phyloP scores from a whole-genome alignment of 2,797 vertebrate species.

The Crocidura indochinensis region DNA sequence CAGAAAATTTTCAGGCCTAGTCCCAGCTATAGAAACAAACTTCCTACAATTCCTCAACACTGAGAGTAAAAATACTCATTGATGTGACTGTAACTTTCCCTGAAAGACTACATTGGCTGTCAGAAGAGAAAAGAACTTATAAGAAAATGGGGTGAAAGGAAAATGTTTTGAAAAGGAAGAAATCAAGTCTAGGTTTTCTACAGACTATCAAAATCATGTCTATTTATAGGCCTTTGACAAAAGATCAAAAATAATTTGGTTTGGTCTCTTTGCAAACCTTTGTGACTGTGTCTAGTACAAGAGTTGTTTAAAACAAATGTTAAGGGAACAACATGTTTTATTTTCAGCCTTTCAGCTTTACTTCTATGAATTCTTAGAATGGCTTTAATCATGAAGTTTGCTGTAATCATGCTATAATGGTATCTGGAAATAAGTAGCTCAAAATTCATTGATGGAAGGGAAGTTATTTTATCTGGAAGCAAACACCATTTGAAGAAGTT shows the following conservation, averaged over 20 bases:
- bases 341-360: not conserved
- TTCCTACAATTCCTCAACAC: slow-evolving; percentile 26
- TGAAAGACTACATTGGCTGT: slow-evolving; percentile 55
- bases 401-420: slow-evolving; percentile 42
- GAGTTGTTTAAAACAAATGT: slow-evolving; percentile 15
- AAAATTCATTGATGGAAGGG: not conserved
- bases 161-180: not conserved
- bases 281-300: slow-evolving; percentile 4
- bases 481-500: slow-evolving; percentile 6
- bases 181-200: not conserved
- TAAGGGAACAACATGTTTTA: slow-evolving; percentile 56
- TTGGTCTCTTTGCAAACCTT: not conserved
- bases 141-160: not conserved
- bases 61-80: slow-evolving; percentile 12
- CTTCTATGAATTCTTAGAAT: slow-evolving; percentile 34
- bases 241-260: not conserved
- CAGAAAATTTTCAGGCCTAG: slow-evolving; percentile 27
- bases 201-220: slow-evolving; percentile 15
- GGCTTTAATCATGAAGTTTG: slow-evolving; percentile 38
- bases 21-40: not conserved
- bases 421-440: slow-evolving; percentile 37
- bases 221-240: slow-evolving; percentile 6
- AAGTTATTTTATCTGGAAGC: not conserved
- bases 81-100: not conserved
- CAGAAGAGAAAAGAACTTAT: slow-evolving; percentile 2